phyloP scores from a whole-genome alignment of 2,797 vertebrate genomes.

The Carcharodon carcharias region DNA sequence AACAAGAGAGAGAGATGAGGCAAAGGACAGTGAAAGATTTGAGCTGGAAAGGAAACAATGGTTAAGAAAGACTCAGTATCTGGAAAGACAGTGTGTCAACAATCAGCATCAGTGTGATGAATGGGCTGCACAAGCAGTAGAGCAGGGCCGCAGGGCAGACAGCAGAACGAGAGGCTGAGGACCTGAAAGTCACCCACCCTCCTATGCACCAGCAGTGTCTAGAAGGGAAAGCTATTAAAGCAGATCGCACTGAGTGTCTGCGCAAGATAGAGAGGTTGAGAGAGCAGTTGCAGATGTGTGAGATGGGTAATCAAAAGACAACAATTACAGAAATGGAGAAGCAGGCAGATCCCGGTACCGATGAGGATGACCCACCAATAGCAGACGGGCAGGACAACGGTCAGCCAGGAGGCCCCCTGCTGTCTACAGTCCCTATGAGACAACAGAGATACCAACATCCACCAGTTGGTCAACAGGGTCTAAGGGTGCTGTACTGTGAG shows the following conservation, averaged over 20 bases:
- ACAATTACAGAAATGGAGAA: no score
- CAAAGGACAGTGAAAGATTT: not conserved
- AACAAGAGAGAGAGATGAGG: not conserved
- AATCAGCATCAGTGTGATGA: not conserved
- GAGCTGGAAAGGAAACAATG: not conserved
- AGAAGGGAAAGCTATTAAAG: not conserved
- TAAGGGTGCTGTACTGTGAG: no score
- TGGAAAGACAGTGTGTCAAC: not conserved
- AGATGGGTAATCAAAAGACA: no score
- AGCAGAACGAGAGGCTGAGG: no score
- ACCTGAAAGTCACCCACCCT: not conserved
- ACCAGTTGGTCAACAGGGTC: no score
- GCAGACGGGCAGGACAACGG: no score
- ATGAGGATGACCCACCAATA: no score
- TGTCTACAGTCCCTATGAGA: no score
- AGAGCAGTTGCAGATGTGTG: not conserved
- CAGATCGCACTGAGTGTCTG: not conserved
- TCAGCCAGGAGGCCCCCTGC: no score
- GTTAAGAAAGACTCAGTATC: not conserved
- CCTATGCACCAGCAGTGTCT: not conserved
- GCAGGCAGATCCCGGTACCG: no score
- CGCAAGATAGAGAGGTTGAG: not conserved
- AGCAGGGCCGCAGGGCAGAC: not conserved
- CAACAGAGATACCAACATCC: no score
- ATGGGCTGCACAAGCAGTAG: not conserved